Conservation (phyloP, 2,113 vertebrate species). For the Macquaria australasica region DNA sequence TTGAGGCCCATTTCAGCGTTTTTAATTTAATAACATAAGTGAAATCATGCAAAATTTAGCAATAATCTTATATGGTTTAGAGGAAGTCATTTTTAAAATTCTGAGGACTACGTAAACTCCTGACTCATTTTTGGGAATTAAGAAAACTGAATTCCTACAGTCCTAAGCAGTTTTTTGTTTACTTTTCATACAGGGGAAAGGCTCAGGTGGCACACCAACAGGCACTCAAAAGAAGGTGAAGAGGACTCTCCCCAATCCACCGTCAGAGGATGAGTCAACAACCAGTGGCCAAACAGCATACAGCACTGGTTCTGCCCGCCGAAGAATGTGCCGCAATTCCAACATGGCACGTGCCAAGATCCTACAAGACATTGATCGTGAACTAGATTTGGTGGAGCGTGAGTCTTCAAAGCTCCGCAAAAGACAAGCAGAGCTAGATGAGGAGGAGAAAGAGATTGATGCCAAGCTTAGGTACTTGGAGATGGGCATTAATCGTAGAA, state of each 20-base stretch:
- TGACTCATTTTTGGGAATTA: not conserved
- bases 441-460: slow-evolving; percentile 99
- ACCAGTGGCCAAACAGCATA: slow-evolving; percentile 87
- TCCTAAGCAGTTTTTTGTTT: not conserved
- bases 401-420: slow-evolving; percentile 98
- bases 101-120: not conserved
- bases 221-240: slow-evolving; percentile 97
- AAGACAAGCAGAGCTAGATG: slow-evolving; percentile 97
- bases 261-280: slow-evolving; percentile 91
- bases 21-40: slow-evolving; percentile 7
- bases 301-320: slow-evolving; percentile 89
- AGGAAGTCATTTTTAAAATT: not conserved
- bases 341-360: slow-evolving; percentile 99
- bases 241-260: slow-evolving; percentile 96
- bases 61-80: not conserved
- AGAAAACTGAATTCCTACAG: not conserved
- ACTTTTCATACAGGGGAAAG: slow-evolving; percentile 85
- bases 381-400: slow-evolving; percentile 95
- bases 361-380: slow-evolving; percentile 98
- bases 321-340: slow-evolving; percentile 94
- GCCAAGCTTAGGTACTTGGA: slow-evolving; percentile 97
- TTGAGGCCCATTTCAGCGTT: not conserved
- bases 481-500: slow-evolving; percentile 98
- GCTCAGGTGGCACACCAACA: slow-evolving; percentile 86
- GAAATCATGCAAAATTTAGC: slow-evolving; percentile 7